Conservation (phyloP, 2,888 invertebrate genomes). For the Trichogramma dendrolimi region DNA sequence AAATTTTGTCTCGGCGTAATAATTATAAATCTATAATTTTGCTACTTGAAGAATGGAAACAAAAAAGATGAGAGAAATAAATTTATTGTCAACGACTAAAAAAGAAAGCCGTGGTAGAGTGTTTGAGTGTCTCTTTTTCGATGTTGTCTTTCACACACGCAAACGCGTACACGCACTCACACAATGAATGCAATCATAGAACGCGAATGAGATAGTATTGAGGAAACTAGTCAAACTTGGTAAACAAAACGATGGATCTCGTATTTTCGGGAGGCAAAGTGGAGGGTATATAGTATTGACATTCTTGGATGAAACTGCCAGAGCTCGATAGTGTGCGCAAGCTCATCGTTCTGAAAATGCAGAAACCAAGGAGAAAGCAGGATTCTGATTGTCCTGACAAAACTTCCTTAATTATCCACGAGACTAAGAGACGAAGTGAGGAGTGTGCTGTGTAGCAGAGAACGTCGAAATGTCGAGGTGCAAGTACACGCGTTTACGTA, state of each 20-base stretch:
- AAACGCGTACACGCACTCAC: too few relatives aligned
- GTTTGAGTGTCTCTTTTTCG: too few relatives aligned
- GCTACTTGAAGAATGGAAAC: too few relatives aligned
- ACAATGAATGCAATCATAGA: conserved; percentile 2
- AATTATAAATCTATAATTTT: too few relatives aligned
- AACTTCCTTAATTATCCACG: conserved; percentile 50
- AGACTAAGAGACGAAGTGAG: neutral
- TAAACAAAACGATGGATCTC: conserved; percentile 17
- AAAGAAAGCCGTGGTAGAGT: neutral
- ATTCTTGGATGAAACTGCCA: conserved; percentile 24
- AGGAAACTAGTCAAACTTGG: conserved; percentile 7
- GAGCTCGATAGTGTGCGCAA: conserved; percentile 10
- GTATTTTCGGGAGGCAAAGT: conserved; percentile 15
- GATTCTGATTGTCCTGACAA: conserved; percentile 44
- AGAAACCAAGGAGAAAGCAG: conserved; percentile 30
- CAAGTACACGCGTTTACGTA: too few relatives aligned
- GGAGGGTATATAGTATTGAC: conserved; percentile 27
- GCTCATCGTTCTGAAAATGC: conserved; percentile 29
- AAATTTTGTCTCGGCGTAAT: too few relatives aligned
- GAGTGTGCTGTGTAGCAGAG: neutral
- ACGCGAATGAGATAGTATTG: neutral
- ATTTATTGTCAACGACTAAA: neutral
- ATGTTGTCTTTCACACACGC: neutral
- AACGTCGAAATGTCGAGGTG: neutral
- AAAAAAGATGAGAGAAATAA: neutral